Evolutionary conservation across 1,140 invertebrate species (phyloP), one percentile per base, ranked within the genome.

Genomic region (Anoplolepis gracilipes): DNA sequence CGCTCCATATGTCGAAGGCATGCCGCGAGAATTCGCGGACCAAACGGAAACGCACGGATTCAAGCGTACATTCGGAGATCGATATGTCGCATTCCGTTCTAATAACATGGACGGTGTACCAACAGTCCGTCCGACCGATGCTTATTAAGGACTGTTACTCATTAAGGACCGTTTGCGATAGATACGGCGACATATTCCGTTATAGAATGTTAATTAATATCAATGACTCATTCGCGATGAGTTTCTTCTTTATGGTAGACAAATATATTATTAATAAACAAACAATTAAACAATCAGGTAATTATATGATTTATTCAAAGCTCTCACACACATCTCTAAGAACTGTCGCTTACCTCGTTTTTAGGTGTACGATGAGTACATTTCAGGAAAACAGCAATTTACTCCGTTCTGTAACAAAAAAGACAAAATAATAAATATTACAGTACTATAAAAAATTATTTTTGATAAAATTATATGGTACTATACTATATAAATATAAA

Each of bases 1-100:
- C 87, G 90, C 90, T 88, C 79, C 76, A 78, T 77, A 90, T 85
- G 79, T 86, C 86, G 77, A 88, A 84, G 90, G 81, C 77, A 90
- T 39, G 84, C 84, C 88, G 70, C 85, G 81, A 86, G 89, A 89
- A 90, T 90, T 89, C 77, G 59, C 75, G 67, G 79, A 76, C 76
- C 69, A 49, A 81, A 70, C 61, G 85, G 70, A 87, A 82, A 46
- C 57, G 72, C 57, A 62, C 61, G 69, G 84, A 88, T 85, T 76
- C 70, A 53, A 72, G 70, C 77, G 84, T 73, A 55, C 53, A 49
- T 75, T 59, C 73, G 46, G 73, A 62, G 59, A 89, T 86, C 88
- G 73, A 90, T 90, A 90, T 64, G 53, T 62, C 65, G 61, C 81
- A 82, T 87, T 77, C 88, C 70, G 78, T 69, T 69, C 85, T 76